Percentiles rank a stretch among this genome's conserved stretches.
Conservation (phyloP, 2,888 invertebrate species). For the Tiphia femorata region DNA sequence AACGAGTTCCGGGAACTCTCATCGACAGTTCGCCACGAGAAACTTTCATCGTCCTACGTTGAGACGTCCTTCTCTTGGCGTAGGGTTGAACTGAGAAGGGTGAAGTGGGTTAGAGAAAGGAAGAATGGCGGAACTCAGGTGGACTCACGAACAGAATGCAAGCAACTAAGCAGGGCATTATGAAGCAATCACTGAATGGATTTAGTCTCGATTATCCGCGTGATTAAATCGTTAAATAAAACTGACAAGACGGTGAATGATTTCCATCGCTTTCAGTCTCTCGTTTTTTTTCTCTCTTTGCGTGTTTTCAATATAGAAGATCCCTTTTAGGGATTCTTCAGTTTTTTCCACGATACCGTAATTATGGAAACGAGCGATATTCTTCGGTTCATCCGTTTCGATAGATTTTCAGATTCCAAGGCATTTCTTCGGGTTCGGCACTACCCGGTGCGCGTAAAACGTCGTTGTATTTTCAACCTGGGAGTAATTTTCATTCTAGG, state of each 20-base stretch:
- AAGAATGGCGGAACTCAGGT: background rate
- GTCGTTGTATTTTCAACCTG: too few species aligned
- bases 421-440: too few species aligned
- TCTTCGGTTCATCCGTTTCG: too few species aligned
- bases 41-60: background rate
- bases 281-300: background rate
- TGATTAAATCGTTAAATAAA: background rate
- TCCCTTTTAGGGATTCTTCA: too few species aligned
- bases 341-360: too few species aligned
- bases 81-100: background rate
- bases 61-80: background rate
- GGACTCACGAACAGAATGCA: background rate
- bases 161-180: background rate
- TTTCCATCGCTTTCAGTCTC: too few species aligned
- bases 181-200: background rate
- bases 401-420: too few species aligned
- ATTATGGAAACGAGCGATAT: too few species aligned
- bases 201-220: background rate
- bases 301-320: too few species aligned
- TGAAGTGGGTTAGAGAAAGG: background rate
- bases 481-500: too few species aligned
- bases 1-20: conserved; percentile 16
- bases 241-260: too few species aligned
- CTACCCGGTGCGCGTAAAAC: too few species aligned
- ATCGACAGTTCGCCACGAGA: background rate